Conservation (phyloP, 2,113 vertebrate genomes). For the Helogale parvula region DNA sequence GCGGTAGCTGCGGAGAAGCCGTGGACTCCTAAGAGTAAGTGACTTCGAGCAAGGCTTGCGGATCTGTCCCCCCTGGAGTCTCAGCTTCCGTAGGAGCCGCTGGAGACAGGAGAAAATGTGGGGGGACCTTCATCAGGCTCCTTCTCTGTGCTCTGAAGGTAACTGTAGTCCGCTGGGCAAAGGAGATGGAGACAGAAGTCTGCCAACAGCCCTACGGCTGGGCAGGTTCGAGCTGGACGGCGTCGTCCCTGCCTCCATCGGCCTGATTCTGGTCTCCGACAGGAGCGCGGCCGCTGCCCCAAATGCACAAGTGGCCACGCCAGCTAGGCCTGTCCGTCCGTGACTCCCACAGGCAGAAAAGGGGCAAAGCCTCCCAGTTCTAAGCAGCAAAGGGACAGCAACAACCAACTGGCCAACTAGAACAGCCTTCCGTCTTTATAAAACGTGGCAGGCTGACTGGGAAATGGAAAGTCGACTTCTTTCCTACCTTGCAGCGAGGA, state of each 20-base stretch:
- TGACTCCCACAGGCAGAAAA: background rate
- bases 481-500: background rate
- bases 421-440: background rate
- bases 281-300: background rate
- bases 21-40: background rate
- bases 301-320: background rate
- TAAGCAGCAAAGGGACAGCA: background rate
- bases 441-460: background rate
- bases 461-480: too few species aligned
- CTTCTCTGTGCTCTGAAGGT: background rate
- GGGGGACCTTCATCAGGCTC: background rate
- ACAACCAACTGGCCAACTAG: background rate
- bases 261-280: background rate
- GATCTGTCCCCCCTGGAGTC: background rate
- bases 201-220: rapidly evolving
- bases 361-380: too few species aligned
- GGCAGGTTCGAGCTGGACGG: background rate
- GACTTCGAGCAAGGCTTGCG: background rate
- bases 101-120: background rate
- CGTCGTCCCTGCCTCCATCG: background rate
- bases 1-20: background rate
- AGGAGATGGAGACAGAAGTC: background rate
- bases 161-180: background rate
- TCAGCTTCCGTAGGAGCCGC: background rate
- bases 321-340: background rate